Conservation (phyloP, 2,113 vertebrate genomes). For the Neotragus pygmaeus region DNA sequence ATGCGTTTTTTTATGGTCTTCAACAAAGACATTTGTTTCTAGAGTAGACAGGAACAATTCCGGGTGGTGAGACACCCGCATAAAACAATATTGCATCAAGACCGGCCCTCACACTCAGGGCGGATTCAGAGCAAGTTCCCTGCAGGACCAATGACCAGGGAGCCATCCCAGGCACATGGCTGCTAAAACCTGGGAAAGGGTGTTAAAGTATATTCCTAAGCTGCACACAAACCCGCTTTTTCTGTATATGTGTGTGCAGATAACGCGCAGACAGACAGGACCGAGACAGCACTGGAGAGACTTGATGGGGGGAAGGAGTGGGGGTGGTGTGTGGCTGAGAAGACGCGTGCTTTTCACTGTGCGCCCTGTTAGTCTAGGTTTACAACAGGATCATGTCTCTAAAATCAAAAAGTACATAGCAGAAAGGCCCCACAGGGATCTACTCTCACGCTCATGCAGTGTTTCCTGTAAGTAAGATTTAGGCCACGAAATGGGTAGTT, state of each 20-base stretch:
- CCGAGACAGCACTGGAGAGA: background rate
- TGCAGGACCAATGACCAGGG: background rate
- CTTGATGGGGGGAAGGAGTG: rapidly evolving
- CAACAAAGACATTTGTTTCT: background rate
- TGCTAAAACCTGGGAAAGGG: background rate
- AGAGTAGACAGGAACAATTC: background rate
- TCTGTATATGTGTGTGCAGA: background rate
- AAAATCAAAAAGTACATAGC: background rate
- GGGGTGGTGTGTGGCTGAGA: background rate
- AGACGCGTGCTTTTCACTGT: background rate
- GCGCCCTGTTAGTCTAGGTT: background rate
- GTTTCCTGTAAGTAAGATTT: background rate
- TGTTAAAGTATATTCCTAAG: background rate
- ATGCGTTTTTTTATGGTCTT: background rate
- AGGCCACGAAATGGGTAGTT: background rate
- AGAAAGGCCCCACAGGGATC: background rate
- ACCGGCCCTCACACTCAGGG: background rate
- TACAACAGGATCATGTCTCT: background rate
- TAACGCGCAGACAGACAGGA: background rate
- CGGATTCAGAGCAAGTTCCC: background rate
- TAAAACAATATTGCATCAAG: rapidly evolving
- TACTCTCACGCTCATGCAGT: background rate
- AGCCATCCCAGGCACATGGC: background rate
- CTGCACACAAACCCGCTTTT: background rate
- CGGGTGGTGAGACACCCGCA: background rate